Percentiles rank a stretch among this genome's conserved stretches.
phyloP scores from a whole-genome alignment of 2,797 vertebrate genomes.

The Carapus acus region DNA sequence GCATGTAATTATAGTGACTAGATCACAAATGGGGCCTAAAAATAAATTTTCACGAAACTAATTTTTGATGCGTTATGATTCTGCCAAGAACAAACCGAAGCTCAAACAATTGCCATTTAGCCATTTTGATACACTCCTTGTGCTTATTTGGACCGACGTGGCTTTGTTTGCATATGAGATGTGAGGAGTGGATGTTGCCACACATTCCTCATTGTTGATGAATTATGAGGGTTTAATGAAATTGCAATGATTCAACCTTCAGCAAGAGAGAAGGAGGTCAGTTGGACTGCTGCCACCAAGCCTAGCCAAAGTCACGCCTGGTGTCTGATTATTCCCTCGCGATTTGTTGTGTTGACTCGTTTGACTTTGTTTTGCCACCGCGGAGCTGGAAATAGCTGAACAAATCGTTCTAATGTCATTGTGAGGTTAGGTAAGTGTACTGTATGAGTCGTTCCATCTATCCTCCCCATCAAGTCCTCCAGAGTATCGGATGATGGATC shows the following conservation, averaged over 20 bases:
- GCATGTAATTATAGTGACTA: no score
- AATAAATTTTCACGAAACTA: no score
- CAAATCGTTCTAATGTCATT: conserved; percentile 43
- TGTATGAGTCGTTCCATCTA: conserved; percentile 18
- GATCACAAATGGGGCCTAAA: no score
- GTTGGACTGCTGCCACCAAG: conserved; percentile 28
- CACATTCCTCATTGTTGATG: conserved; percentile 9
- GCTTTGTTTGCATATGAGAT: conserved; percentile 31
- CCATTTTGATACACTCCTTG: no score
- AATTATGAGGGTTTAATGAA: conserved; percentile 37
- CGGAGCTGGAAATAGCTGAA: conserved; percentile 24
- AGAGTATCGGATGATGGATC: conserved; percentile 23
- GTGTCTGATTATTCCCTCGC: conserved; percentile 37
- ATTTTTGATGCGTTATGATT: no score
- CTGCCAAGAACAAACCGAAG: no score
- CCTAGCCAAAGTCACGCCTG: conserved; percentile 23
- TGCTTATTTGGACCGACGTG: conserved; percentile 6
- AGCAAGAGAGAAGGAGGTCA: conserved; percentile 7
- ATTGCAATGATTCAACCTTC: conserved; percentile 44
- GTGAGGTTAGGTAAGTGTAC: conserved; percentile 28
- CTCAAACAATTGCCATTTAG: no score
- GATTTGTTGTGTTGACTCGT: conserved; percentile 50
- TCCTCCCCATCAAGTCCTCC: conserved; percentile 27
- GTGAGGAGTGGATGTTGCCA: conserved; percentile 16
- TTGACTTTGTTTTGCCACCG: conserved; percentile 57